Percentiles rank a stretch among this genome's conserved stretches.
Conservation (phyloP, 1,140 invertebrate species). For the Amyelois transitella region DNA sequence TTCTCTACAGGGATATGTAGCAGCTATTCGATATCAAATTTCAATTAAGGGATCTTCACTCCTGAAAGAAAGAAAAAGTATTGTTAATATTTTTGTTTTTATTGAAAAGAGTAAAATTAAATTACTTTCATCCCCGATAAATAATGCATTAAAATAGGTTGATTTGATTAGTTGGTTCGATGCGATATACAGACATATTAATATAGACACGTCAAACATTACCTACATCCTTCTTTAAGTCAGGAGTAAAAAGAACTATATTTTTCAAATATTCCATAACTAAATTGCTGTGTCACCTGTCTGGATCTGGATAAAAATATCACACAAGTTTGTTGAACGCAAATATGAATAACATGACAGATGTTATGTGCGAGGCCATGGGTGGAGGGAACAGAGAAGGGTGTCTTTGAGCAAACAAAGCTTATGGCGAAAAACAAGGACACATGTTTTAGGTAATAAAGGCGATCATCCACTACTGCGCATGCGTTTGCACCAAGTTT, state of each 20-base stretch:
- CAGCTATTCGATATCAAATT: constrained; percentile 1
- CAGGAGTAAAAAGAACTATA: background rate
- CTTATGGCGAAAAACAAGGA: background rate
- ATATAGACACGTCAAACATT: no score
- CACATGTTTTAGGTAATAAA: background rate
- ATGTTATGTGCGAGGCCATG: background rate
- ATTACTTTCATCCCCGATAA: no score
- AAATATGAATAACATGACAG: background rate
- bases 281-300: background rate
- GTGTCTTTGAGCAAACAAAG: background rate
- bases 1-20: background rate
- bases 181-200: no score
- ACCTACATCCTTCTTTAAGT: no score
- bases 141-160: no score
- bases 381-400: background rate
- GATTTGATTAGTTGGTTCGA: no score
- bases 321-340: background rate
- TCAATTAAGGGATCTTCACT: background rate
- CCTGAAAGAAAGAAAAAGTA: background rate
- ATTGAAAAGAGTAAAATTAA: no score
- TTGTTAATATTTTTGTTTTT: no score
- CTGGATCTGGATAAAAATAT: background rate
- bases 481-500: no score
- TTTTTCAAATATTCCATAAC: background rate
- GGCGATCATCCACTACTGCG: no score